Conservation (phyloP, 2,888 invertebrate genomes). For the Apodemia hepburni region DNA sequence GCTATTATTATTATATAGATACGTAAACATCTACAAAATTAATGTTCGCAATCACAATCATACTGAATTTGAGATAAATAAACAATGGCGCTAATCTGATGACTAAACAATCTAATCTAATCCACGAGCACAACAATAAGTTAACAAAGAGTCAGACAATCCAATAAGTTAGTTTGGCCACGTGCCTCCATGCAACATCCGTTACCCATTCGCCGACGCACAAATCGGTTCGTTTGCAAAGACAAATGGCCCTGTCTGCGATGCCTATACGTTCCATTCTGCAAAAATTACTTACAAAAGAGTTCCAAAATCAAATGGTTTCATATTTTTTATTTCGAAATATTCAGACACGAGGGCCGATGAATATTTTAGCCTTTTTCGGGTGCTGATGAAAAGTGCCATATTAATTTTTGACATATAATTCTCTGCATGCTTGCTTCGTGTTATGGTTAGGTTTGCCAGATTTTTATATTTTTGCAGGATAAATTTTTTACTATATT, state of each 20-base stretch:
- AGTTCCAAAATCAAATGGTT: slow-evolving; percentile 33
- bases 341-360: slow-evolving; percentile 3
- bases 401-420: slow-evolving; percentile 14
- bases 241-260: slow-evolving; percentile 69
- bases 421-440: background rate
- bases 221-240: slow-evolving; percentile 77
- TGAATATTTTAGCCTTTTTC: slow-evolving; percentile 14
- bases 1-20: too few species aligned
- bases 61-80: background rate
- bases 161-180: slow-evolving; percentile 65
- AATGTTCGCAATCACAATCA: background rate
- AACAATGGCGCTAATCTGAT: slow-evolving; percentile 18
- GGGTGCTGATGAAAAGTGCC: slow-evolving; percentile 9
- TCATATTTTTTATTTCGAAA: slow-evolving; percentile 10
- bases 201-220: slow-evolving; percentile 73
- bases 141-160: slow-evolving; percentile 52
- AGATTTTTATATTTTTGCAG: background rate
- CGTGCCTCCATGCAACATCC: slow-evolving; percentile 66
- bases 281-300: slow-evolving; percentile 65
- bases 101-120: slow-evolving; percentile 38
- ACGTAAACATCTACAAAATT: too few species aligned
- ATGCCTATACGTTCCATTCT: slow-evolving; percentile 61
- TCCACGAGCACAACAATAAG: slow-evolving; percentile 61
- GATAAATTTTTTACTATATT: background rate
- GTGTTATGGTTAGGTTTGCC: background rate